Evolutionary conservation across 2,888 invertebrate species (phyloP).

Genomic region (Octodonta nipae): DNA sequence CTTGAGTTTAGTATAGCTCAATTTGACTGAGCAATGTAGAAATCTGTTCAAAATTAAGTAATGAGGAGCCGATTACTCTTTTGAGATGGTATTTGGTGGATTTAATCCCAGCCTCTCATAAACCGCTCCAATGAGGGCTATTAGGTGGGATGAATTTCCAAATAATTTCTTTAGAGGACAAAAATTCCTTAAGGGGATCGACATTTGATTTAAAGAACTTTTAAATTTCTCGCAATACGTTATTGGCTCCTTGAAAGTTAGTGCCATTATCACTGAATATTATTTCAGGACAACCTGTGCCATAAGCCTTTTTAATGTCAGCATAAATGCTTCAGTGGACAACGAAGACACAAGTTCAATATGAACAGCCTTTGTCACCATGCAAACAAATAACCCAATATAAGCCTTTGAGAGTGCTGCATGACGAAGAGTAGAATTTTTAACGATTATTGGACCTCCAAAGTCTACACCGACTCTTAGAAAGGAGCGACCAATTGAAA

Average conservation of each 20-base stretch:
- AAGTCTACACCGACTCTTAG: conserved; percentile 1
- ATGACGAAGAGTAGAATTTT: background rate
- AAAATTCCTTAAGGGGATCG: conserved; percentile 1
- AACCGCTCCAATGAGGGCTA: conserved; percentile 1
- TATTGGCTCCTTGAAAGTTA: background rate
- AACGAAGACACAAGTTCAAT: background rate
- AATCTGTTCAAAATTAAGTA: conserved; percentile 2
- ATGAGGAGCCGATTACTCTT: conserved; percentile 1
- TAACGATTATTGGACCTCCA: background rate
- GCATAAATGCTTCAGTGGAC: background rate
- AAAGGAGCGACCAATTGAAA: background rate
- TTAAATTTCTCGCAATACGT: background rate
- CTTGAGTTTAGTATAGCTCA: conserved; percentile 4
- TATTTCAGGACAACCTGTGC: background rate
- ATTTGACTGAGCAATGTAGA: conserved; percentile 2
- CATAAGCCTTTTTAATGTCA: conserved; percentile 2
- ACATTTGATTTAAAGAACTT: background rate
- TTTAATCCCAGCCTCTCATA: conserved; percentile 3
- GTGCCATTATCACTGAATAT: conserved; percentile 2
- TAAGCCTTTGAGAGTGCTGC: conserved; percentile 1
- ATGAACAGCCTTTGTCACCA: conserved; percentile 1
- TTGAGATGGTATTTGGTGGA: conserved; percentile 1
- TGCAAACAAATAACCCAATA: conserved; percentile 4
- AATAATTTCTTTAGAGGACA: background rate
- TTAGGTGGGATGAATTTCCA: background rate